Percentiles rank a stretch among this genome's conserved stretches.
phyloP scores from a whole-genome alignment of 2,888 invertebrate species.

The Xestobium rufovillosum region DNA sequence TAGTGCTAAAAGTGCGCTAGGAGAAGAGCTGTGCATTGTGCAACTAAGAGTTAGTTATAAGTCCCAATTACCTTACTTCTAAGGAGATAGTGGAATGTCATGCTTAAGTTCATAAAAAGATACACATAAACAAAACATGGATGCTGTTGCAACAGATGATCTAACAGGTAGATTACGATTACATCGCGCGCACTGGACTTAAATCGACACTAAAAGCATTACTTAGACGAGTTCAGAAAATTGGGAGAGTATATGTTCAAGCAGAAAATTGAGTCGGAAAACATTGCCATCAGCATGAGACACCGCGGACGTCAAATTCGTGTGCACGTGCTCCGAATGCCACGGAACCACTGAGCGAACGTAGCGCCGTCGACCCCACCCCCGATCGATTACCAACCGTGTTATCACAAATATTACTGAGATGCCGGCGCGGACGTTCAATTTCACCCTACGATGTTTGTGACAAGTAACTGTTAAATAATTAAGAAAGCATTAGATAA shows the following conservation, averaged over 20 bases:
- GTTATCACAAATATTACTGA: slow-evolving; percentile 40
- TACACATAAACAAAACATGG: too few species aligned
- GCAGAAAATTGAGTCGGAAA: slow-evolving; percentile 12
- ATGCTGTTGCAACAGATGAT: slow-evolving; percentile 2
- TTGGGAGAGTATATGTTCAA: slow-evolving; percentile 14
- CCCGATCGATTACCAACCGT: slow-evolving; percentile 40
- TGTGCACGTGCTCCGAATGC: slow-evolving; percentile 38
- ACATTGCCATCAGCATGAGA: too few species aligned
- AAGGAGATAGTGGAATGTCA: too few species aligned
- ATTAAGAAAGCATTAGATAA: too few species aligned
- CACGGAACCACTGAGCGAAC: slow-evolving; percentile 38
- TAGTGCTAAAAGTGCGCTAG: too few species aligned
- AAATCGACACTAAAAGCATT: neutral
- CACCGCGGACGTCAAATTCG: too few species aligned
- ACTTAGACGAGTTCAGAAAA: too few species aligned
- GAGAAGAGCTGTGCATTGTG: too few species aligned
- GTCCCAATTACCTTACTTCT: too few species aligned
- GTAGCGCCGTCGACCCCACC: slow-evolving; percentile 38
- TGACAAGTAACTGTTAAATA: too few species aligned
- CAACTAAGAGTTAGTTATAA: too few species aligned
- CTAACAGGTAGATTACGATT: slow-evolving; percentile 1
- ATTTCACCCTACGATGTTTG: slow-evolving; percentile 20
- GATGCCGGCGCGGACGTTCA: slow-evolving; percentile 36
- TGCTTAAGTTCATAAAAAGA: too few species aligned
- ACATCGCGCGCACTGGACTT: neutral